Conservation (phyloP, 1,140 invertebrate genomes). For the Gyrodactylus salaris region DNA sequence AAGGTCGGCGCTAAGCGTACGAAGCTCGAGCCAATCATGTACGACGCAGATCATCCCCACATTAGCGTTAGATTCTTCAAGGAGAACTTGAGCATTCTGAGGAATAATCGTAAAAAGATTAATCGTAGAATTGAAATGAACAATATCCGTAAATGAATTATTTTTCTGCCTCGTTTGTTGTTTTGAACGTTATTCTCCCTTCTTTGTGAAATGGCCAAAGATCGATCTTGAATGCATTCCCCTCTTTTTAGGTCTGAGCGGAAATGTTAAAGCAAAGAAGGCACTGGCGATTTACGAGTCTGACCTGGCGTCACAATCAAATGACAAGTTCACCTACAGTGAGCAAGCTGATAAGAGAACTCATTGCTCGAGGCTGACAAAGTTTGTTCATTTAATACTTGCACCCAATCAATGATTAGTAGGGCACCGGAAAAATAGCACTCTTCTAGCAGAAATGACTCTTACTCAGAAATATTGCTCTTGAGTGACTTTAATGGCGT, state of each 20-base stretch:
- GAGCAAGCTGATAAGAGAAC: constrained; percentile 41
- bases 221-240: not conserved
- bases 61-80: not conserved
- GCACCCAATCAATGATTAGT: not conserved
- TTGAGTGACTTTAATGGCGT: too few relatives aligned
- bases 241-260: constrained; percentile 9
- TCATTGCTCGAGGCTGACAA: constrained; percentile 32
- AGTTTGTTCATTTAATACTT: constrained; percentile 20
- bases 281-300: constrained; percentile 16
- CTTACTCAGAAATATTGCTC: too few relatives aligned
- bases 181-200: constrained; percentile 7
- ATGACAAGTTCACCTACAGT: constrained; percentile 35
- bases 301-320: constrained; percentile 22
- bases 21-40: not conserved
- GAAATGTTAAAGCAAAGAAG: constrained; percentile 15
- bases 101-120: not conserved
- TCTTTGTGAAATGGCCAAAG: constrained; percentile 6
- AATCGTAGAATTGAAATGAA: not conserved
- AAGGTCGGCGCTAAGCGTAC: not conserved
- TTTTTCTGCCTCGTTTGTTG: constrained; percentile 6
- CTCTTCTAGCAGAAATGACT: not conserved
- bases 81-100: not conserved
- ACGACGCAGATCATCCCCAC: not conserved
- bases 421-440: constrained; percentile 7
- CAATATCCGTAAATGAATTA: constrained; percentile 12